Conservation (phyloP, 2,888 invertebrate species). For the Phortica okadai region DNA sequence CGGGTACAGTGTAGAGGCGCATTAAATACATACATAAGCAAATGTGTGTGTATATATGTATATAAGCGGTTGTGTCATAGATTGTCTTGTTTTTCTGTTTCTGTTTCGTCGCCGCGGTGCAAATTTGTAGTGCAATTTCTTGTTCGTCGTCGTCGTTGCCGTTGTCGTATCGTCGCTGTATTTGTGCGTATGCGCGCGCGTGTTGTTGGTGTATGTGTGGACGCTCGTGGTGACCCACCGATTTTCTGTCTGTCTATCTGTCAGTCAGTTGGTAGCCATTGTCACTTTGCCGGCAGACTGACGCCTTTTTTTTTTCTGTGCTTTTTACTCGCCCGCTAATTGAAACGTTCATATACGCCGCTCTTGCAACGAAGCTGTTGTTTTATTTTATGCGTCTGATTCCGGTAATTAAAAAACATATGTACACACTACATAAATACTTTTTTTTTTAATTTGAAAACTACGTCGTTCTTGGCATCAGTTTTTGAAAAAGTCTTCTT, state of each 20-base stretch:
- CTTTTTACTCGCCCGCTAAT: neutral
- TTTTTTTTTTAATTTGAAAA: neutral
- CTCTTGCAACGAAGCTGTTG: too few relatives aligned
- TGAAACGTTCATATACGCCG: too few relatives aligned
- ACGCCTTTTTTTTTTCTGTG: neutral
- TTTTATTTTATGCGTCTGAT: neutral
- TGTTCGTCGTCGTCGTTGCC: too few relatives aligned
- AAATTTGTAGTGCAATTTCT: too few relatives aligned
- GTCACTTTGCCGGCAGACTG: neutral
- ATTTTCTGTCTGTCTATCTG: too few relatives aligned
- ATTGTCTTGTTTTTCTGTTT: neutral
- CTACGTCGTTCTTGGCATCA: neutral
- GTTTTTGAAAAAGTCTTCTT: too few relatives aligned
- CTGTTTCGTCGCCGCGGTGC: too few relatives aligned
- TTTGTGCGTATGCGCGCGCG: neutral
- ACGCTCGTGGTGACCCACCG: neutral
- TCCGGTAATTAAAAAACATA: constrained; percentile 5
- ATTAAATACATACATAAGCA: neutral
- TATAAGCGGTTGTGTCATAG: constrained; percentile 37
- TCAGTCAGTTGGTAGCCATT: too few relatives aligned
- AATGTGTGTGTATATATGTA: neutral
- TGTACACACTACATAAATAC: neutral
- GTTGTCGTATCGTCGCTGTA: neutral
- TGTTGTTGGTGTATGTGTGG: constrained; percentile 1
- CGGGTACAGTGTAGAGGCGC: neutral